Evolutionary conservation across 1,140 invertebrate genomes (phyloP), one percentile per base, ranked within the genome.

Genomic region (Drosophila kurseongensis): DNA sequence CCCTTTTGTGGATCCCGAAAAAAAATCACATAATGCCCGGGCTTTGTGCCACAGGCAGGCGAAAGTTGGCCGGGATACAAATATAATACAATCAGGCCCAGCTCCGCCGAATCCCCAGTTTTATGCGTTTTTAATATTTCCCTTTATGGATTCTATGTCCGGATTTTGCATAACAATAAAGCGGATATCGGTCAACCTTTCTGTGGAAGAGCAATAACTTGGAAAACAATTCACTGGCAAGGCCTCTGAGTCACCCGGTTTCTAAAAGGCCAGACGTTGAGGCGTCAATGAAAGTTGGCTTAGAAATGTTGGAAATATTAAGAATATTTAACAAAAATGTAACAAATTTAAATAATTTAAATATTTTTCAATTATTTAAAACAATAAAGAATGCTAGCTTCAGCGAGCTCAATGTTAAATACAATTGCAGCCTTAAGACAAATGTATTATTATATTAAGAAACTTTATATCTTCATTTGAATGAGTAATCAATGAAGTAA

Each of bases 101-200:
- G 66, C 50, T 67, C 51, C 40, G 36, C 60, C 41, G 42, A 50
- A 58, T 75, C 29, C 60, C 52, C 40, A 14, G 41, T 78, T 72
- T 88, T 76, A 79, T 79, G 84, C 75, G 72, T 89, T 84, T 86
- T 86, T 89, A 86, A 86, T 89, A 86, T 89, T 71, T 61, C 41
- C 76, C 79, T 80, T 83, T 82, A 71, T 78, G 78, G 48, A 41
- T 65, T 77, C 78, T 79, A 80, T 60, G 79, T 40, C 66, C 57
- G 54, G 66, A 78, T 84, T 88, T 88, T 75, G 84, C 84, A 88
- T 88, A 80, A 88, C 84, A 88, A 89, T 89, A 75, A 72, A 52
- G 65, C 84, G 84, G 80, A 89, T 89, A 89, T 88, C 76, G 80
- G 79, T 79, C 72, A 77, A 32, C 27, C 35, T 47, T 62, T 38